Evolutionary conservation across 1,140 invertebrate genomes (phyloP), one percentile per base, ranked within the genome.

Genomic region (Drosophila athabasca): DNA sequence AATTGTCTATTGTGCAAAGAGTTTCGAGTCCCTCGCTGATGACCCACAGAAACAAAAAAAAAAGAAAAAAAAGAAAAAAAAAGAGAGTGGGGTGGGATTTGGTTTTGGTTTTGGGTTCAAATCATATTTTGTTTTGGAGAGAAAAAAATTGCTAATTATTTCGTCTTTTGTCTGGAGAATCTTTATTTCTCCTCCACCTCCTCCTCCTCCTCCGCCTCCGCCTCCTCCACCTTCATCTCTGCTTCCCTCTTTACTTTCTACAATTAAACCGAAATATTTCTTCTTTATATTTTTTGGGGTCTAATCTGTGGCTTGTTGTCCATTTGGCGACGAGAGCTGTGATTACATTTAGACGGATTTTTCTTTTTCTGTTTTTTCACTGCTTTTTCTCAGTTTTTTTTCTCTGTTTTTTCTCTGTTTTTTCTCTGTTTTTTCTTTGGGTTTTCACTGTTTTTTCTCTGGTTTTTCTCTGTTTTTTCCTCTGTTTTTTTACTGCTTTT

Each of bases 1-100:
- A 83, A 83, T 76, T 79, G 70, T 88, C 78, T 76, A 81, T 85
- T 85, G 82, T 85, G 52, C 59, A 29, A 50, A 43, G 76, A 74
- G 51, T 68, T 65, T 58, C 17, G 52, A 55, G 75, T 53, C 35
- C 35, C 35, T 60, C 51, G 53, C 45, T 62, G 67, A 65, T 71
- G 77, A 69, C 76, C 76, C 58, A 49, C 59, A 75, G n/a, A n/a
- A n/a, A n/a, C n/a, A n/a, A n/a, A n/a, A n/a, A n/a, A n/a, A n/a
- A n/a, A n/a, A n/a, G n/a, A n/a, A n/a, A n/a, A n/a, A n/a, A n/a
- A n/a, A n/a, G n/a, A n/a, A n/a, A n/a, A n/a, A n/a, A 59, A 58
- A 68, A 57, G 60, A 46, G 35, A 4, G 11, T 11, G 35, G 35
- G 35, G 9, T 39, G 11, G 3, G 35, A 24, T 24, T 3, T 35